Evolutionary conservation across 1,140 invertebrate genomes (phyloP).

Genomic region (Drosophila kurseongensis): DNA sequence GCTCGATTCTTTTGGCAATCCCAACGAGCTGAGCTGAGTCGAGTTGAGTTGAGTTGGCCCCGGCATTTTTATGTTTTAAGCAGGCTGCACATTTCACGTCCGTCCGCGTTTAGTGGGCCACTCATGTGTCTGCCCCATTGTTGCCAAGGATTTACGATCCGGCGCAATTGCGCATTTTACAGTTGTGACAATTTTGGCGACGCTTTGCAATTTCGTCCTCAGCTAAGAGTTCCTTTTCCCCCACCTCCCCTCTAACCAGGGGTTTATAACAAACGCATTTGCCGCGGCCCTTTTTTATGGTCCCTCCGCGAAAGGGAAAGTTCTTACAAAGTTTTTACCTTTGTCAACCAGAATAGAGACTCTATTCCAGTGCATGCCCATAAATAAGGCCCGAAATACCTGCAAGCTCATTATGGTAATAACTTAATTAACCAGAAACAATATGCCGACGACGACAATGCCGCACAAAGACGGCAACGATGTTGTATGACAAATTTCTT

Average conservation of each 20-base stretch:
- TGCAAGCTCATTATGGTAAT: constrained; percentile 82
- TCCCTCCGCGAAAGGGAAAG: constrained; percentile 25
- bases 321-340: constrained; percentile 60
- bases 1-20: constrained; percentile 55
- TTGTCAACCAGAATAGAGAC: constrained; percentile 49
- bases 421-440: constrained; percentile 83
- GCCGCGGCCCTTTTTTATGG: constrained; percentile 54
- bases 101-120: constrained; percentile 73
- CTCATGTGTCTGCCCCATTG: constrained; percentile 62
- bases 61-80: constrained; percentile 78
- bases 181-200: constrained; percentile 80
- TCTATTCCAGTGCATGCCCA: constrained; percentile 62
- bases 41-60: constrained; percentile 38
- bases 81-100: constrained; percentile 78
- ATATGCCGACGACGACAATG: constrained; percentile 60
- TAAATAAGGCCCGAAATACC: constrained; percentile 74
- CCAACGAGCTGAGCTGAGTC: neutral
- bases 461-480: constrained; percentile 48
- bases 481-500: constrained; percentile 78
- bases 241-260: neutral
- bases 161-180: constrained; percentile 81
- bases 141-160: constrained; percentile 76
- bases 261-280: constrained; percentile 75
- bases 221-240: constrained; percentile 22
- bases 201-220: constrained; percentile 67